Evolutionary conservation across 2,888 invertebrate genomes (phyloP).

Genomic region (Agonopterix arenella): DNA sequence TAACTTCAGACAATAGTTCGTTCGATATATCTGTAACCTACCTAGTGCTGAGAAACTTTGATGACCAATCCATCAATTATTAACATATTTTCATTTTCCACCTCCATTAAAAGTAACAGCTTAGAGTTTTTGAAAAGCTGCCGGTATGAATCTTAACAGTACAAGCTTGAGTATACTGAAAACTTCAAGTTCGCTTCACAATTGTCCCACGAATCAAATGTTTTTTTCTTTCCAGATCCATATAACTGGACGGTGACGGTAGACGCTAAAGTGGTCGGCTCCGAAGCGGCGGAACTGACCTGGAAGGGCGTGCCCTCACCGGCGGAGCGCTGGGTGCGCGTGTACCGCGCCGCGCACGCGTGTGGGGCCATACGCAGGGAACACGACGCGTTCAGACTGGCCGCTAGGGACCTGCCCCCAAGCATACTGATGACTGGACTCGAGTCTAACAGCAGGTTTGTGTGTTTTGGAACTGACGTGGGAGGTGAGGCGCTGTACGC

Average conservation of each 20-base stretch:
- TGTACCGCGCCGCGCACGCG: constrained; percentile 86
- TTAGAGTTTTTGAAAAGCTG: neutral
- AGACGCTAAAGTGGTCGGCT: constrained; percentile 85
- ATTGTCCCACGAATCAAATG: neutral
- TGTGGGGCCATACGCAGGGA: constrained; percentile 51
- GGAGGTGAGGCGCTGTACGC: constrained; percentile 49
- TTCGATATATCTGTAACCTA: too few relatives aligned
- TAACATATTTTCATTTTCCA: too few relatives aligned
- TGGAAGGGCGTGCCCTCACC: constrained; percentile 93
- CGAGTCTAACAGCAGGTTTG: constrained; percentile 78
- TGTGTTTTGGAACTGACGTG: too few relatives aligned
- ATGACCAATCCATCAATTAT: too few relatives aligned
- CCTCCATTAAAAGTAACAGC: neutral
- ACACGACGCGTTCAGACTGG: constrained; percentile 60
- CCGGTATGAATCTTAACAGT: neutral
- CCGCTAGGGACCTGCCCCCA: constrained; percentile 51
- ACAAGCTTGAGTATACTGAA: too few relatives aligned
- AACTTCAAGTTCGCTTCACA: neutral
- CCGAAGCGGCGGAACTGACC: constrained; percentile 85
- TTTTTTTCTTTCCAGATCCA: constrained; percentile 74
- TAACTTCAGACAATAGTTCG: too few relatives aligned
- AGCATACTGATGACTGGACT: constrained; percentile 50
- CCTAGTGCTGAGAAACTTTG: too few relatives aligned
- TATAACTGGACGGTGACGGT: constrained; percentile 90
- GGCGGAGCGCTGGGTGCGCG: constrained; percentile 92